phyloP scores from a whole-genome alignment of 2,797 vertebrate genomes.

The Loris lydekkerianus region DNA sequence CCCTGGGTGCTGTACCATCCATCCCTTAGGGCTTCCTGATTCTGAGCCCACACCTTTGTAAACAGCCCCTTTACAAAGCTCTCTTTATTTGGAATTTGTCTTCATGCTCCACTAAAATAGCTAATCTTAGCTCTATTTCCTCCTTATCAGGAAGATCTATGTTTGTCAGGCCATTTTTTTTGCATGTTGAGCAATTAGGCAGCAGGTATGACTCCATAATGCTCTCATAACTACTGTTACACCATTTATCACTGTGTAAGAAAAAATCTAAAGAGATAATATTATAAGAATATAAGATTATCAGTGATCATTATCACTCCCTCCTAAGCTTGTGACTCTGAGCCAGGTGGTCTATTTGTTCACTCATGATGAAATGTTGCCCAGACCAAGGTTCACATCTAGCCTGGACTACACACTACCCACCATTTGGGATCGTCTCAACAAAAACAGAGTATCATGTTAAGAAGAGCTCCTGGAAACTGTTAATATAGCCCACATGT shows the following conservation, averaged over 20 bases:
- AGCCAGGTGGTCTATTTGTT: background rate
- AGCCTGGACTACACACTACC: background rate
- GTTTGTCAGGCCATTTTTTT: background rate
- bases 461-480: background rate
- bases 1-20: background rate
- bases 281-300: background rate
- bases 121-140: background rate
- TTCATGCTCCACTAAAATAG: background rate
- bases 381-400: background rate
- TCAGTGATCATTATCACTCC: background rate
- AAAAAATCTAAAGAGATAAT: background rate
- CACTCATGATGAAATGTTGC: background rate
- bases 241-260: background rate
- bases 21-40: background rate
- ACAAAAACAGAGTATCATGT: background rate
- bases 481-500: background rate
- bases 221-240: background rate
- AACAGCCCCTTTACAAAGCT: background rate
- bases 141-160: background rate
- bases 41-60: background rate
- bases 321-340: background rate
- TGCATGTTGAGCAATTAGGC: background rate
- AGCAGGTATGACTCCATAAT: background rate
- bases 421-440: background rate
- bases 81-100: background rate